Percentiles rank a stretch among this genome's conserved stretches.
Conservation (phyloP, 2,888 invertebrate genomes). For the Sinopyrophorus schimmeli region DNA sequence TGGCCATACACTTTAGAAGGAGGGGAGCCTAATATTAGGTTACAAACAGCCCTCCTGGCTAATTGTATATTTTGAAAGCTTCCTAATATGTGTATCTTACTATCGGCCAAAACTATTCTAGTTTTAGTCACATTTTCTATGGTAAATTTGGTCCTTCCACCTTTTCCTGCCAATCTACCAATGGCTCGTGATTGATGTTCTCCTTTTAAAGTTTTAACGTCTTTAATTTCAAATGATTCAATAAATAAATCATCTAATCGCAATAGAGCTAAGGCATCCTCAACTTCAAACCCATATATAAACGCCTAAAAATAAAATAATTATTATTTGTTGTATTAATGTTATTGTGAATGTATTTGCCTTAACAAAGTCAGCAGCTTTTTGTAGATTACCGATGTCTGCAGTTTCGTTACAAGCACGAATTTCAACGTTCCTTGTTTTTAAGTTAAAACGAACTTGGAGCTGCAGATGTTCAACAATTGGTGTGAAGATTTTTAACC, state of each 20-base stretch:
- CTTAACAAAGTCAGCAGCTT: conserved; percentile 96
- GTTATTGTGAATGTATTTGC: conserved; percentile 42
- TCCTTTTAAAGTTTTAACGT: conserved; percentile 93
- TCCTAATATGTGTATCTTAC: conserved; percentile 95
- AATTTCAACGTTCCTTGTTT: conserved; percentile 88
- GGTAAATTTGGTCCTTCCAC: conserved; percentile 94
- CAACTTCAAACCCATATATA: conserved; percentile 93
- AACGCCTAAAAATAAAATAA: conserved; percentile 66
- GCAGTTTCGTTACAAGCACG: conserved; percentile 70
- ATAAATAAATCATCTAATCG: conserved; percentile 95
- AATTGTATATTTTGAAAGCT: conserved; percentile 96
- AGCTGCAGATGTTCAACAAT: conserved; percentile 93
- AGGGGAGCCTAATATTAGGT: conserved; percentile 94
- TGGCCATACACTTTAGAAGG: conserved; percentile 98
- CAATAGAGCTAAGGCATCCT: conserved; percentile 92
- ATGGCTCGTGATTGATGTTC: conserved; percentile 96
- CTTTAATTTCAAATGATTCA: conserved; percentile 95
- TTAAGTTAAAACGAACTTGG: conserved; percentile 93
- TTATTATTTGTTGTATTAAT: too few species aligned
- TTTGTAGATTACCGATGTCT: conserved; percentile 90
- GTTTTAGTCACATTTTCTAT: conserved; percentile 99
- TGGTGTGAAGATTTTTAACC: conserved; percentile 96
- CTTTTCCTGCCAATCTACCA: conserved; percentile 97
- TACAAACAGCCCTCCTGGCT: conserved; percentile 93
- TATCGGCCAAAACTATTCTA: conserved; percentile 94